A percentile compares a stretch with the other conserved stretches of the same genome.
These are phyloP conservation scores for Ceratoteleas bidentatus DNA, from an alignment of 1,140 invertebrate genomes.

Conservation along the genomic window DNA sequence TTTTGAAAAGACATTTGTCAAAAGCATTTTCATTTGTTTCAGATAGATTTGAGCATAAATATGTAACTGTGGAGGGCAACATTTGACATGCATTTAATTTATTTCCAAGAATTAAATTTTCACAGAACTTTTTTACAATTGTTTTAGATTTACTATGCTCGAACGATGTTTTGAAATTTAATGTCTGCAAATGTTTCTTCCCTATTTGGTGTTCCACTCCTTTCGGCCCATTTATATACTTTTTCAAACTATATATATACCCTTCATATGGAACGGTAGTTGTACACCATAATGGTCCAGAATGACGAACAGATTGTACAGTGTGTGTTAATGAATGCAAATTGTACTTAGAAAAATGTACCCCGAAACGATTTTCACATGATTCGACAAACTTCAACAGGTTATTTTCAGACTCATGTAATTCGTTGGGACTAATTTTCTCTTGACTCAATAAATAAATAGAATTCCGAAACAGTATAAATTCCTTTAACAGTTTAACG, in stretches of 20 bases:
- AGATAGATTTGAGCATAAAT: not conserved
- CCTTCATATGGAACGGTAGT: conserved; percentile 58
- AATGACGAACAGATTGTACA: conserved; percentile 26
- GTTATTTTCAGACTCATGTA: conserved; percentile 47
- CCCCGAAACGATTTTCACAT: conserved; percentile 44
- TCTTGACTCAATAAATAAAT: conserved; percentile 31
- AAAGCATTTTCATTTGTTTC: not conserved
- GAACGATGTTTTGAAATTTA: conserved; percentile 10
- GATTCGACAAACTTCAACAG: conserved; percentile 47
- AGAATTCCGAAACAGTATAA: conserved; percentile 42
- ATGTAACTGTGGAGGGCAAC: not conserved
- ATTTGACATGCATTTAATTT: not conserved
- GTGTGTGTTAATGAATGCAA: conserved; percentile 45
- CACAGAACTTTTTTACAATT: conserved; percentile 19
- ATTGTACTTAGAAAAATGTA: conserved; percentile 48
- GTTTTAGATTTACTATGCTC: conserved; percentile 5
- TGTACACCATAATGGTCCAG: conserved; percentile 53
- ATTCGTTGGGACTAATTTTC: conserved; percentile 25
- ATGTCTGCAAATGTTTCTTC: conserved; percentile 39
- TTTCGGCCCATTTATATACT: conserved; percentile 51
- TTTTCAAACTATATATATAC: conserved; percentile 44
- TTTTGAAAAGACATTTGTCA: conserved; percentile 33
- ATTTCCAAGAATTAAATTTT: conserved; percentile 6
- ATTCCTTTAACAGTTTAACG: conserved; percentile 28
- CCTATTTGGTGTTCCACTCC: conserved; percentile 51